Percentiles rank a stretch among this genome's conserved stretches.
These are phyloP conservation scores for Apeltes quadracus DNA, from an alignment of 2,113 vertebrate species.

Conservation along the genomic window DNA sequence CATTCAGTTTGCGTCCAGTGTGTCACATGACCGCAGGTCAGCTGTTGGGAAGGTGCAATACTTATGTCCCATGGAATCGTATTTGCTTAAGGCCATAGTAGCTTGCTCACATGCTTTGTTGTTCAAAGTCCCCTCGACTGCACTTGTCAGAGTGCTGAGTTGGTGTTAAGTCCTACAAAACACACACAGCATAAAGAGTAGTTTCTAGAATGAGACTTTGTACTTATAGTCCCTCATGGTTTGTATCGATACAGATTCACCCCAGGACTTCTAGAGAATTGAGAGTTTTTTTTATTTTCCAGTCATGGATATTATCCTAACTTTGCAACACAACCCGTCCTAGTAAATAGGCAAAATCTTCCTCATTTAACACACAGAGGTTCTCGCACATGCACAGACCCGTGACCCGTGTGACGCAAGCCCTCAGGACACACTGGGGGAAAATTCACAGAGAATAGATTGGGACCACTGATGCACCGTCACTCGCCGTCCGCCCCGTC, in stretches of 20 bases:
- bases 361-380: conserved; percentile 3
- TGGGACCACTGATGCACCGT: not conserved
- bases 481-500: not conserved
- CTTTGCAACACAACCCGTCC: conserved; percentile 5
- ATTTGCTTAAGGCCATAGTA: not conserved
- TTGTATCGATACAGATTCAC: conserved; percentile 10
- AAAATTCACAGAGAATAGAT: not conserved
- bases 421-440: not conserved
- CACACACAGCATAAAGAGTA: not conserved
- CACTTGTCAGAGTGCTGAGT: not conserved
- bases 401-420: conserved; percentile 65
- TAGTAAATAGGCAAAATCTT: not conserved
- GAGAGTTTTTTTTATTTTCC: conserved; percentile 2
- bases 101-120: conserved; percentile 3
- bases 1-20: not conserved
- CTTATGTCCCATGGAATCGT: not conserved
- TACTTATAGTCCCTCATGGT: conserved; percentile 41
- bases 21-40: too few species aligned
- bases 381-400: conserved; percentile 27
- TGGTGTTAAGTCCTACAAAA: not conserved
- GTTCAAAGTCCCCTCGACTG: conserved; percentile 8
- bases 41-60: too few species aligned
- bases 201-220: conserved; percentile 71
- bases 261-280: not conserved
- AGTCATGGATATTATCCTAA: not conserved